Evolutionary conservation across 2,113 vertebrate species (phyloP).

Genomic region (Halcyon malimbica): DNA sequence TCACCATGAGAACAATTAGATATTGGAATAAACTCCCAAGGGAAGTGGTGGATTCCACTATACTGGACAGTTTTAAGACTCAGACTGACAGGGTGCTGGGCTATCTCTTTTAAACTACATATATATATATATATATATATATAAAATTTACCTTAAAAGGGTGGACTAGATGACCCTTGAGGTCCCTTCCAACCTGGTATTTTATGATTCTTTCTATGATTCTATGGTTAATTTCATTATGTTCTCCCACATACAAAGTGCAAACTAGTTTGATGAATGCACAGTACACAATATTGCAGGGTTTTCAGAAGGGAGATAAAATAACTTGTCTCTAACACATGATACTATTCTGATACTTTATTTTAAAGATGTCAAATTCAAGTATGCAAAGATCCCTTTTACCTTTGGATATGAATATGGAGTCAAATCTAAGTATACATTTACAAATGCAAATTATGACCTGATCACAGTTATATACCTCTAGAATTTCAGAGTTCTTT

Average conservation of each 20-base stretch:
- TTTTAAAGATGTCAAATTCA: neutral
- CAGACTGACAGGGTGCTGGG: too few relatives aligned
- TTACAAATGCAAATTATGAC: neutral
- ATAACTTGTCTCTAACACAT: neutral
- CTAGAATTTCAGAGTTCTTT: neutral
- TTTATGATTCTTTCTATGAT: too few relatives aligned
- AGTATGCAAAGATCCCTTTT: neutral
- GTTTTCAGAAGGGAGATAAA: neutral
- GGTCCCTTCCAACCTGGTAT: too few relatives aligned
- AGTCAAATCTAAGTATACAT: neutral
- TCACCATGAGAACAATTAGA: too few relatives aligned
- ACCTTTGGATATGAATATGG: neutral
- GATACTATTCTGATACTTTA: neutral
- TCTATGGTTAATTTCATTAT: neutral
- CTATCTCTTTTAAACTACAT: too few relatives aligned
- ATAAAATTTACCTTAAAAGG: too few relatives aligned
- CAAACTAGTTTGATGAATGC: neutral
- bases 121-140: too few relatives aligned
- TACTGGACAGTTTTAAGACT: too few relatives aligned
- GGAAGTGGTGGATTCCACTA: too few relatives aligned
- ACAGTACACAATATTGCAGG: neutral
- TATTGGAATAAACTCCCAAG: too few relatives aligned
- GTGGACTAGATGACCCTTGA: too few relatives aligned
- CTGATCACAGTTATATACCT: neutral
- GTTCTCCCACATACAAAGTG: neutral